Conservation (phyloP, 2,797 vertebrate species). For the Pachyuromys duprasi region DNA sequence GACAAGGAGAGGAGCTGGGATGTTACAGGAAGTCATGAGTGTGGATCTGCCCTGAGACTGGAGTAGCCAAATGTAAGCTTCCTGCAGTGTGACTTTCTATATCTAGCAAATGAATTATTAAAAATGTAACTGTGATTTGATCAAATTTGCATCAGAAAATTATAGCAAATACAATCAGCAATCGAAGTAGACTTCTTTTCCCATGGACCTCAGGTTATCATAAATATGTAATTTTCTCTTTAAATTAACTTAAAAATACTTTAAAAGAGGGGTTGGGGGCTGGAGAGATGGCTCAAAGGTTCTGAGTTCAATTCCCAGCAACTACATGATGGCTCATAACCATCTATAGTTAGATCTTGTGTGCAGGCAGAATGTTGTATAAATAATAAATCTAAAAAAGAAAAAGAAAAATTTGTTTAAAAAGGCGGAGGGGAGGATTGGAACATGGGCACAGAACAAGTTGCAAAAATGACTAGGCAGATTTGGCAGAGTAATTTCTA, state of each 20-base stretch:
- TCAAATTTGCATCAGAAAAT: neutral
- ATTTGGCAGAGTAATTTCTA: constrained; percentile 26
- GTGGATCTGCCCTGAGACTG: neutral
- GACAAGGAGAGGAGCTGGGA: neutral
- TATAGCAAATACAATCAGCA: neutral
- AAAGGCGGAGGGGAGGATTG: neutral
- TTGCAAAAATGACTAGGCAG: constrained; percentile 7
- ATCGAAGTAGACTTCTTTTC: neutral
- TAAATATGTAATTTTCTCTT: neutral
- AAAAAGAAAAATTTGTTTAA: too few relatives aligned
- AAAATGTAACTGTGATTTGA: neutral
- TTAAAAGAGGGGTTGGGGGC: neutral
- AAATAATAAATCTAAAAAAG: too few relatives aligned
- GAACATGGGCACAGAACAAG: neutral
- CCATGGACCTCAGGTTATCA: neutral
- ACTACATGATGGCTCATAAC: too few relatives aligned
- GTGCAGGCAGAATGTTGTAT: too few relatives aligned
- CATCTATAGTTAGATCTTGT: too few relatives aligned
- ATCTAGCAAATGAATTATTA: neutral
- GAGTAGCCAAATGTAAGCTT: neutral
- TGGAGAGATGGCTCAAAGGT: too few relatives aligned
- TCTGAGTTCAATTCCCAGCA: too few relatives aligned
- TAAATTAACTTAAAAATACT: neutral
- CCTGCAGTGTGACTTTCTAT: neutral
- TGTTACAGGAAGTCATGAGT: neutral